Evolutionary conservation across 2,888 invertebrate species (phyloP).

Genomic region (Colostygia pectinataria): DNA sequence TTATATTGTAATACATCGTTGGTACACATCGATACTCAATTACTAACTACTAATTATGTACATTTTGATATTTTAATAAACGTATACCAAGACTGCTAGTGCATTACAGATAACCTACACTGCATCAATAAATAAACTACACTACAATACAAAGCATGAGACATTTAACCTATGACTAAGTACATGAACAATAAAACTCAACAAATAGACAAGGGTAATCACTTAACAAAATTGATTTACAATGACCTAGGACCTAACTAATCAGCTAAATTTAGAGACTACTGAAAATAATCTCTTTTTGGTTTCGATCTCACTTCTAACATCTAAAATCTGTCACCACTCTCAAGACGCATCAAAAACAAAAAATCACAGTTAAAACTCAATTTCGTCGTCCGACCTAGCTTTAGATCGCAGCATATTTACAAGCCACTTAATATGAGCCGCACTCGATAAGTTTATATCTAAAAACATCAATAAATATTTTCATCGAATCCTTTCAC

Average conservation of each 20-base stretch:
- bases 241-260: constrained; percentile 49
- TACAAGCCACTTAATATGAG: constrained; percentile 75
- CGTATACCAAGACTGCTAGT: constrained; percentile 67
- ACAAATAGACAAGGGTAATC: constrained; percentile 52
- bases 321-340: constrained; percentile 62
- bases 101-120: constrained; percentile 59
- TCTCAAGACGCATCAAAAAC: constrained; percentile 63
- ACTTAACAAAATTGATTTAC: constrained; percentile 45
- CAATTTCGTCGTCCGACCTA: constrained; percentile 54
- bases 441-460: constrained; percentile 54
- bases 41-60: constrained; percentile 64
- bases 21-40: constrained; percentile 74
- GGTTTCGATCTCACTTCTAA: constrained; percentile 80
- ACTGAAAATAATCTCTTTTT: constrained; percentile 78
- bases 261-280: constrained; percentile 61
- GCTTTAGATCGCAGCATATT: constrained; percentile 52
- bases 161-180: constrained; percentile 34
- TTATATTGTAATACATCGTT: constrained; percentile 75
- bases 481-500: constrained; percentile 54
- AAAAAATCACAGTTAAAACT: constrained; percentile 77
- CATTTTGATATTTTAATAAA: constrained; percentile 64
- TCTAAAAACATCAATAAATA: constrained; percentile 72
- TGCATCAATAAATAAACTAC: constrained; percentile 74
- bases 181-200: constrained; percentile 64
- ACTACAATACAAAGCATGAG: constrained; percentile 49